Base-by-base conservation (phyloP, 2,797 vertebrate genomes). In the Ibycter americanus region DNA sequence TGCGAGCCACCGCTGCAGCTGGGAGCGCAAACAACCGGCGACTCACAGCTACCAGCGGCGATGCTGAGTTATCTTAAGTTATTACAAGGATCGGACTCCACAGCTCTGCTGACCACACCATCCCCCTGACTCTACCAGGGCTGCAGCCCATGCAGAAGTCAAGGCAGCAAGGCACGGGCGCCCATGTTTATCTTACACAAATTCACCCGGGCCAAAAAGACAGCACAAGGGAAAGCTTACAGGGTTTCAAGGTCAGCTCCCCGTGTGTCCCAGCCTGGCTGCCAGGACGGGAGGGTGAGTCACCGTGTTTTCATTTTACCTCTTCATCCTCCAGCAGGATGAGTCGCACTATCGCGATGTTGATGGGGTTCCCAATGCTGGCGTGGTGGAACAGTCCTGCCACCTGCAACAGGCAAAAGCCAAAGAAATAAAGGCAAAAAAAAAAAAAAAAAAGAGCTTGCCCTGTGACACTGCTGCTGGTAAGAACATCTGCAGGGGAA, bases 301-400 rank as follows among this genome's bases (percentile, higher is more conserved):
- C 47, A 47, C 26, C 2, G 3, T 25, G 14, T 18, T 51, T n/a
- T 12, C 34, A 44, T 65, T 93, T 98, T 97, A 99, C 99, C 99
- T 99, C 99, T 4, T 99, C 99, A 0, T 98, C 97, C 95, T 99
- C 99, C 97, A 99, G 98, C 58, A 99, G 97, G 91, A 99, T 98
- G 80, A 99, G 98, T 12, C 99, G 98, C 96, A 99, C 99, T 3
- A 99, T 97, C 7, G 98, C 99, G 12, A 99, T 98, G 97, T 99
- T 99, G 98, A 99, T 98, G 49, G 99, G 98, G 82, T 99, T 99
- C 93, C 99, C 99, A 6, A 99, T 99, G 97, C 98, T 99, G 95
- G 99, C 97, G 29, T 99, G 99, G n/a, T 97, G 98, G 97, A 99
- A 99, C 80, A 99, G 96, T 38, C 99, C 99, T 0, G 99, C 99